Evolutionary conservation across 2,797 vertebrate species (phyloP), one percentile per base, ranked within the genome.

Genomic region (Betta splendens): DNA sequence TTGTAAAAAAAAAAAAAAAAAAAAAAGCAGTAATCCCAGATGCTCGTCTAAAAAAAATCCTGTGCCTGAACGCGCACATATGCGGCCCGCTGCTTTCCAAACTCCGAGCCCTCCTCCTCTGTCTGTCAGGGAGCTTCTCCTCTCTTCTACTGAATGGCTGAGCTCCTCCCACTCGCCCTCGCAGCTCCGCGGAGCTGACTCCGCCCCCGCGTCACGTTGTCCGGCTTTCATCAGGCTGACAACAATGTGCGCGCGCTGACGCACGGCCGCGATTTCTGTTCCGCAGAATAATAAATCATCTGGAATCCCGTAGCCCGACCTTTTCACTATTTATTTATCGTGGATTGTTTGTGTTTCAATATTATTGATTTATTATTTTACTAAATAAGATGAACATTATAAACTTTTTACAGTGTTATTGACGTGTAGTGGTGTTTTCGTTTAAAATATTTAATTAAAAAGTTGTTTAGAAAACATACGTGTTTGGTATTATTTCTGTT

Each of bases 31-130:
- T 33, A 53, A 43, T 37, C 21, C 47, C 16, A 51, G 35, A 44
- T 28, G 21, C 21, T 79, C 80, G 60, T 25, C 36, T 23, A 50
- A 81, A 2, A 2, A 2, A 2, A 2, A 2, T 77, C 55, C 83
- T 85, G 48, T 88, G 59, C 74, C 79, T 80, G 80, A 81, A 77
- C 80, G 73, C 80, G 77, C 83, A 81, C 81, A n/a, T 69, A 63
- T 67, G 67, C 36, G 21, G 28, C 39, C 65, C 48, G 25, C 39
- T 63, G 20, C 28, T 23, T 20, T 56, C 54, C 50, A 68, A 54
- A 66, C 50, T 69, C 72, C 67, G 44, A 60, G 9, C 46, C 54
- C 65, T 48, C 72, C 55, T 72, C 38, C 39, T 60, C 45, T 43
- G 69, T 37, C 72, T 81, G 72, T 85, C 81, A 77, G 56, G 10